Evolutionary conservation across 2,797 vertebrate genomes (phyloP).

Genomic region (Xerus rutilus): DNA sequence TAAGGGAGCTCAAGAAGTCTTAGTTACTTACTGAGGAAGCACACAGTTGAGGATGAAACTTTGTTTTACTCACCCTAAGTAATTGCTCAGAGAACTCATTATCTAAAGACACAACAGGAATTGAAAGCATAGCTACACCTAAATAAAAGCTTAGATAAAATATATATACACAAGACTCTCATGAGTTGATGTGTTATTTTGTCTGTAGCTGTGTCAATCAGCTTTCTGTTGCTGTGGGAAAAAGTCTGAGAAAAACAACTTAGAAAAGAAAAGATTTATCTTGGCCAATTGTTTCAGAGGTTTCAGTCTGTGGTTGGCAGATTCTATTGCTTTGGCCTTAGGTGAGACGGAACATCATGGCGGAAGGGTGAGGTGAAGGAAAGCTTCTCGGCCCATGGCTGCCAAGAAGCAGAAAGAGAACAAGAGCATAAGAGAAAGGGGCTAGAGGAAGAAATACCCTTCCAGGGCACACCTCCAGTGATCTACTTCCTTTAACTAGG

Average conservation of each 20-base stretch:
- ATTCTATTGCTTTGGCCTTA: too few species aligned
- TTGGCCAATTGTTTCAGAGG: not conserved
- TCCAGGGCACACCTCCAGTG: not conserved
- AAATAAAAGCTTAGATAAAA: not conserved
- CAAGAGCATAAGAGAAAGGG: not conserved
- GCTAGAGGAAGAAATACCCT: not conserved
- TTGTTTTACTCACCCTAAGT: slow-evolving; percentile 24
- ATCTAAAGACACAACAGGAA: slow-evolving; percentile 19
- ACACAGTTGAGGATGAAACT: not conserved
- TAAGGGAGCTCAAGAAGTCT: not conserved
- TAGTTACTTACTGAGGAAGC: not conserved
- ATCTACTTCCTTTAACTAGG: not conserved
- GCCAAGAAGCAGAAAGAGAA: not conserved
- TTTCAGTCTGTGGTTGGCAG: not conserved
- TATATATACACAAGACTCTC: not conserved
- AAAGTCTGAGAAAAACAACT: not conserved
- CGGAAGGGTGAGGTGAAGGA: not conserved
- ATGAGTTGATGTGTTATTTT: not conserved
- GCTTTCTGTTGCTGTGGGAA: not conserved
- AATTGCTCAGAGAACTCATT: slow-evolving; percentile 53
- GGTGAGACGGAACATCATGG: not conserved
- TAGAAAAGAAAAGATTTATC: not conserved
- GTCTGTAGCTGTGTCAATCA: not conserved
- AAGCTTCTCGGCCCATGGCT: too few species aligned
- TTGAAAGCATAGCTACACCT: not conserved